These are phyloP conservation scores for Acyrthosiphon pisum DNA, from an alignment of 1,140 invertebrate genomes.

Conservation along the genomic window DNA sequence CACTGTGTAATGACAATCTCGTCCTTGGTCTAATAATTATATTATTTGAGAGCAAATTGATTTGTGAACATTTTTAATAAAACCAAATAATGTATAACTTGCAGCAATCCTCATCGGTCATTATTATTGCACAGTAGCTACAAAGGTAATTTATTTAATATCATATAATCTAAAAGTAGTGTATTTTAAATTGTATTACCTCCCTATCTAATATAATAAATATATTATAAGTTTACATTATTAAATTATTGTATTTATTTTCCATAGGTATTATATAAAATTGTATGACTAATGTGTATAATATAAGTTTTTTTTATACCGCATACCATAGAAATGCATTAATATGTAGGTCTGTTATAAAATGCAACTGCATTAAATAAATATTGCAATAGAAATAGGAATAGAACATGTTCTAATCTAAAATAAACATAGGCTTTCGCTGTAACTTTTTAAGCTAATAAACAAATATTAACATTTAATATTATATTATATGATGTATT, in stretches of 20 bases:
- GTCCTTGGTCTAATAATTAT: slow-evolving; percentile 1
- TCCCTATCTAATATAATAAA: not conserved
- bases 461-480: not conserved
- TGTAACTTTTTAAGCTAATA: not conserved
- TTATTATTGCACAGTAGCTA: not conserved
- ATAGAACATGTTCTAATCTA: too few relatives aligned
- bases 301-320: too few relatives aligned
- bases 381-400: too few relatives aligned
- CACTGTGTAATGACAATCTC: not conserved
- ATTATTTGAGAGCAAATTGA: not conserved
- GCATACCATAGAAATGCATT: too few relatives aligned
- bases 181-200: not conserved
- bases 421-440: too few relatives aligned
- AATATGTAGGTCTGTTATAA: not conserved
- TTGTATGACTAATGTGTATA: too few relatives aligned
- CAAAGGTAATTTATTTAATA: not conserved
- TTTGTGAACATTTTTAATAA: not conserved
- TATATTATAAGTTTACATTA: not conserved
- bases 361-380: not conserved
- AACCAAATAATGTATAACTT: not conserved
- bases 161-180: not conserved
- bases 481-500: not conserved
- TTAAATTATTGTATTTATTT: not conserved
- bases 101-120: not conserved
- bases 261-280: not conserved